A percentile compares a stretch with the other conserved stretches of the same genome.
phyloP scores from a whole-genome alignment of 2,888 invertebrate genomes.

The Globia sparganii region DNA sequence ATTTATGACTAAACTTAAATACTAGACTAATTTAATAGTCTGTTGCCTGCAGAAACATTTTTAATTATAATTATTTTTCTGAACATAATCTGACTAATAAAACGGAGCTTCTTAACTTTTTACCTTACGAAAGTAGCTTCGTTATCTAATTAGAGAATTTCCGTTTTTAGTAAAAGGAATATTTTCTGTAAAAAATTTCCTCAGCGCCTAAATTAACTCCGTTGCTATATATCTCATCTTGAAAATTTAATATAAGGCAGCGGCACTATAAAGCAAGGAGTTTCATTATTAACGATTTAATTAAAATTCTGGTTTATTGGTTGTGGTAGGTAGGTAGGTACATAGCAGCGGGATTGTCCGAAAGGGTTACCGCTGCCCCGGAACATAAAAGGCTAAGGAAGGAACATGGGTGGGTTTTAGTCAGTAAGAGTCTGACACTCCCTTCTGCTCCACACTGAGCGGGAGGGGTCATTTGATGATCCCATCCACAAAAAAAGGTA shows the following conservation, averaged over 20 bases:
- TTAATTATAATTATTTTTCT: constrained; percentile 6
- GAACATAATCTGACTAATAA: constrained; percentile 14
- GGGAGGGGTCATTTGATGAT: no score
- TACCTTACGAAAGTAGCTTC: constrained; percentile 22
- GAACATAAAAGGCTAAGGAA: no score
- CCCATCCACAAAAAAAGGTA: no score
- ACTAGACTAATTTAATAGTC: not conserved
- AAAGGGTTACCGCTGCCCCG: no score
- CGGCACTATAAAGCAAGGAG: constrained; percentile 43
- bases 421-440: no score
- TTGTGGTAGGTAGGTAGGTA: constrained; percentile 8
- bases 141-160: constrained; percentile 41
- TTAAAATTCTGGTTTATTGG: constrained; percentile 63
- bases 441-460: no score
- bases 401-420: no score
- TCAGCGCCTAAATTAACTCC: constrained; percentile 55
- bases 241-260: constrained; percentile 64
- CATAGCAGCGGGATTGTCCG: no score
- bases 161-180: constrained; percentile 21
- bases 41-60: not conserved
- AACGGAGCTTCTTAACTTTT: constrained; percentile 5
- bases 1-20: constrained; percentile 13
- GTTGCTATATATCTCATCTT: constrained; percentile 40
- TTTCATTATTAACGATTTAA: constrained; percentile 68
- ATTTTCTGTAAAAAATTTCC: constrained; percentile 31